Evolutionary conservation across 2,888 invertebrate genomes (phyloP).

Genomic region (Gymnoscelis rufifasciata): DNA sequence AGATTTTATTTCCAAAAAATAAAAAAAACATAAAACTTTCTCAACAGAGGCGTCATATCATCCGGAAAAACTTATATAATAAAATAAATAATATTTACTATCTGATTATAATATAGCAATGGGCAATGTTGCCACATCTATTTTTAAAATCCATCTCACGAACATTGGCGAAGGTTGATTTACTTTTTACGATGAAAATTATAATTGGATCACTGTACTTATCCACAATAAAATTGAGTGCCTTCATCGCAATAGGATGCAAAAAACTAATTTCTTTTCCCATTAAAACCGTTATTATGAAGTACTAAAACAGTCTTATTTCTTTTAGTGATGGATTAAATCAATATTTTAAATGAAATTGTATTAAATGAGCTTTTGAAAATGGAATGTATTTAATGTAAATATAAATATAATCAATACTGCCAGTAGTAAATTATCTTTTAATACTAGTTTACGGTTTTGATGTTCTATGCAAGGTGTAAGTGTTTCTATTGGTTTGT

Average conservation of each 20-base stretch:
- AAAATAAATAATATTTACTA: no score
- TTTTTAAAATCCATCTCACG: slow-evolving; percentile 9
- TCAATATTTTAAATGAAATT: slow-evolving; percentile 27
- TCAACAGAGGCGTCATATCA: neutral
- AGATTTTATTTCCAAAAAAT: no score
- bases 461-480: no score
- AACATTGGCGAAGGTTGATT: slow-evolving; percentile 9
- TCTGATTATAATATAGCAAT: neutral
- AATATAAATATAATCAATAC: no score
- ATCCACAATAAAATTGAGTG: slow-evolving; percentile 13
- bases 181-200: slow-evolving; percentile 12
- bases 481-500: no score
- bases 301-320: slow-evolving; percentile 27
- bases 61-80: no score
- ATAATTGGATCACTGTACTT: slow-evolving; percentile 17
- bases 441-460: no score
- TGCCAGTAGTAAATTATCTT: slow-evolving; percentile 8
- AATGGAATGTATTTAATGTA: slow-evolving; percentile 12
- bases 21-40: no score
- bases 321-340: slow-evolving; percentile 26
- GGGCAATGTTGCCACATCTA: neutral
- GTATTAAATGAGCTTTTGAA: slow-evolving; percentile 16
- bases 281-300: slow-evolving; percentile 29
- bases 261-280: slow-evolving; percentile 28
- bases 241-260: slow-evolving; percentile 15